Evolutionary conservation across 2,888 invertebrate genomes (phyloP).

Genomic region (Phanerotoma sp.): DNA sequence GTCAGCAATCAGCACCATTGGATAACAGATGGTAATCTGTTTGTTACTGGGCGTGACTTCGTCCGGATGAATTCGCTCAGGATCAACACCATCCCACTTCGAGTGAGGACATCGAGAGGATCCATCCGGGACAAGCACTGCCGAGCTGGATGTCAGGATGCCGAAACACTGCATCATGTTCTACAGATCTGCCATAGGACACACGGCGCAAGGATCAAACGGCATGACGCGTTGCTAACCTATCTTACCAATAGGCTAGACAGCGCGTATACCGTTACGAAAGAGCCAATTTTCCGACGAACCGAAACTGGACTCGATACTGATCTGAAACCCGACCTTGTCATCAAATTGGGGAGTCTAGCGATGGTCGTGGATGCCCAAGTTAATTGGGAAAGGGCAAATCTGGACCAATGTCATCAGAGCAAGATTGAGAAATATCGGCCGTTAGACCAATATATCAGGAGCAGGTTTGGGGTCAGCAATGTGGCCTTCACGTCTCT

Average conservation of each 20-base stretch:
- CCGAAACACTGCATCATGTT: conserved; percentile 42
- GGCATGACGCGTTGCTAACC: conserved; percentile 42
- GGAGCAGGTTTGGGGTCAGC: not conserved
- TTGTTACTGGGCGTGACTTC: conserved; percentile 26
- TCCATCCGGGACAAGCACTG: conserved; percentile 1
- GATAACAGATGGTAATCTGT: conserved; percentile 8
- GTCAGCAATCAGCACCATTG: conserved; percentile 27
- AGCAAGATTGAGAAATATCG: conserved; percentile 40
- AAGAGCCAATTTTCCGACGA: conserved; percentile 32
- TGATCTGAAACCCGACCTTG: conserved; percentile 37
- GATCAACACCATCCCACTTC: conserved; percentile 42
- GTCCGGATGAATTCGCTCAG: conserved; percentile 42
- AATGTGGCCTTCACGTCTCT: conserved; percentile 12
- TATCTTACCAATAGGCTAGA: conserved; percentile 19
- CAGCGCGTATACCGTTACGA: not conserved
- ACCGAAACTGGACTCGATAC: conserved; percentile 37
- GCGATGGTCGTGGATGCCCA: conserved; percentile 44
- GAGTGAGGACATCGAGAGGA: conserved; percentile 33
- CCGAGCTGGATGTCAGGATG: conserved; percentile 40
- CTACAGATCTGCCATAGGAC: conserved; percentile 44
- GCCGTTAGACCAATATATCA: not conserved
- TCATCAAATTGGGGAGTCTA: conserved; percentile 33
- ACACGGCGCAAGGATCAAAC: conserved; percentile 39
- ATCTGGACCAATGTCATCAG: conserved; percentile 28
- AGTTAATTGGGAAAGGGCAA: conserved; percentile 30